Percentiles rank a stretch among this genome's conserved stretches.
Evolutionary conservation across 2,888 invertebrate genomes (phyloP).

Genomic region (Chamaedrilus cognettii): DNA sequence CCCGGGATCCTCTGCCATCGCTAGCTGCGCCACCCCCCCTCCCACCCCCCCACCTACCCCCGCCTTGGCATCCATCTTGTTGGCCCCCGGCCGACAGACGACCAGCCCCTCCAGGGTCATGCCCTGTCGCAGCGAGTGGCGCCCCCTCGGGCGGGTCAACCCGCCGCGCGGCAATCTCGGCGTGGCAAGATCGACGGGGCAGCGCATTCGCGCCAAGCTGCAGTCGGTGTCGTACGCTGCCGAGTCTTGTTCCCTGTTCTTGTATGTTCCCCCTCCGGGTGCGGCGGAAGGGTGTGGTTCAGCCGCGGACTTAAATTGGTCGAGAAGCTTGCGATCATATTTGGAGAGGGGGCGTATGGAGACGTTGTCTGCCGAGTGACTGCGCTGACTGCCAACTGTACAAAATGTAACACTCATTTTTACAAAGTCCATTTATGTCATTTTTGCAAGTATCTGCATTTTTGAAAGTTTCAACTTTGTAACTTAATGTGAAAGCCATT

Average conservation of each 20-base stretch:
- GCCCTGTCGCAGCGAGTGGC: slow-evolving; percentile 20
- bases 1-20: too few species aligned
- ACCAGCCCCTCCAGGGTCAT: slow-evolving; percentile 23
- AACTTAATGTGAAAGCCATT: too few species aligned
- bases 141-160: slow-evolving; percentile 12
- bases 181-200: slow-evolving; percentile 3
- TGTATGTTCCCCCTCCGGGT: not conserved
- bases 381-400: slow-evolving; percentile 11
- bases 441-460: too few species aligned
- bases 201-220: slow-evolving; percentile 8
- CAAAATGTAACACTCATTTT: too few species aligned
- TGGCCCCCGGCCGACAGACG: slow-evolving; percentile 6
- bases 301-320: slow-evolving; percentile 10
- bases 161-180: not conserved
- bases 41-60: not conserved
- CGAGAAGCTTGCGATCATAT: slow-evolving; percentile 25
- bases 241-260: slow-evolving; percentile 5
- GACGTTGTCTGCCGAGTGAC: slow-evolving; percentile 25
- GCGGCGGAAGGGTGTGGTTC: not conserved
- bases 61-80: not conserved
- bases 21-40: not conserved
- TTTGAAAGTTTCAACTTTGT: too few species aligned
- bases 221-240: slow-evolving; percentile 27
- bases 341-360: slow-evolving; percentile 22
- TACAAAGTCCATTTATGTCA: too few species aligned